These are phyloP conservation scores for Mizuhopecten yessoensis DNA, from an alignment of 1,140 invertebrate genomes.

Conservation along the genomic window DNA sequence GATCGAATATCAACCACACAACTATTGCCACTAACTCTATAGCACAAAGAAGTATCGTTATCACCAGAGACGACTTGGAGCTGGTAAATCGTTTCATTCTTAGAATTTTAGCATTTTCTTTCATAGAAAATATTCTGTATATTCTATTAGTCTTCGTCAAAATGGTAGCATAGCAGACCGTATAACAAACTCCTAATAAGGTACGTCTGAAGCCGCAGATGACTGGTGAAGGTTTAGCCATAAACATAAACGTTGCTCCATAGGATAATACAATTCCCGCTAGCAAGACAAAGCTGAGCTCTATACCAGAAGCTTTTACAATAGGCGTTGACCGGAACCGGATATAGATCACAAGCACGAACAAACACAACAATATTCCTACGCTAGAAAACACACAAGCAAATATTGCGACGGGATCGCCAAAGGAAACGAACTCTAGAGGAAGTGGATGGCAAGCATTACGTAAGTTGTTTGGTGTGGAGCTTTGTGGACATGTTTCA, in stretches of 20 bases:
- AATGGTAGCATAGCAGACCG: conserved; percentile 90
- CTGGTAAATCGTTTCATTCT: conserved; percentile 47
- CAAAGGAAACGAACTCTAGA: conserved; percentile 51
- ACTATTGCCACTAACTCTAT: conserved; percentile 55
- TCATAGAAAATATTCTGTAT: conserved; percentile 94
- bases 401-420: conserved; percentile 82
- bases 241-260: conserved; percentile 61
- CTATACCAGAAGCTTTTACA: conserved; percentile 75
- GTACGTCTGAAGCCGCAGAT: conserved; percentile 90
- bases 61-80: conserved; percentile 38
- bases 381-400: conserved; percentile 84
- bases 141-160: conserved; percentile 94
- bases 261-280: conserved; percentile 69
- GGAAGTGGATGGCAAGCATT: conserved; percentile 84
- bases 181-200: conserved; percentile 88
- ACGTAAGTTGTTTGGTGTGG: conserved; percentile 80
- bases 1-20: conserved; percentile 52
- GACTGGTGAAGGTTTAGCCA: conserved; percentile 87
- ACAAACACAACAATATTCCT: conserved; percentile 81
- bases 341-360: conserved; percentile 67
- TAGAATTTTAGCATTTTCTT: conserved; percentile 48
- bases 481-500: conserved; percentile 60
- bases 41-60: conserved; percentile 42
- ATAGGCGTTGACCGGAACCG: conserved; percentile 66
- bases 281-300: conserved; percentile 74